Evolutionary conservation across 2,888 invertebrate species (phyloP).

Genomic region (Drosophila paucipuncta): DNA sequence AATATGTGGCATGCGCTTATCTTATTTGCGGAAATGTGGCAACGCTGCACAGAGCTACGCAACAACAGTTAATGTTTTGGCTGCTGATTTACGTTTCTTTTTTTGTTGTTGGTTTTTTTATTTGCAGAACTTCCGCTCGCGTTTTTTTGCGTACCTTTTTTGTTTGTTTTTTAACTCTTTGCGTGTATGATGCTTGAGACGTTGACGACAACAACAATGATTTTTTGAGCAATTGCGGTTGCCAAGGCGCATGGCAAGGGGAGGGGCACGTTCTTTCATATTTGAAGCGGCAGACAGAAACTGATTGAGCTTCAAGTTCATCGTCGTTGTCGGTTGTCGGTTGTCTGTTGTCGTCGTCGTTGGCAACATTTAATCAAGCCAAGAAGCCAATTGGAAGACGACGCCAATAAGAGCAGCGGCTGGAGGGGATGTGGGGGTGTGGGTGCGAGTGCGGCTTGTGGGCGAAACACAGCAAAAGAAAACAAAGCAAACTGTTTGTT

Average conservation of each 20-base stretch:
- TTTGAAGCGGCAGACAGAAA: constrained; percentile 41
- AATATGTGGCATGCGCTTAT: neutral
- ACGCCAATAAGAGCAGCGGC: constrained; percentile 39
- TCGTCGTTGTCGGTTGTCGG: constrained; percentile 12
- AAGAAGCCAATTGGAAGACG: constrained; percentile 76
- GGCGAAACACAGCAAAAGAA: constrained; percentile 1
- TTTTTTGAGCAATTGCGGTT: constrained; percentile 38
- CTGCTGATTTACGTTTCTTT: neutral
- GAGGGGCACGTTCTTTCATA: constrained; percentile 25
- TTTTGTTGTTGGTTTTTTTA: constrained; percentile 11
- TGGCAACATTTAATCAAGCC: constrained; percentile 80
- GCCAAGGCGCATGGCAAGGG: neutral
- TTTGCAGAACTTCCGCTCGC: constrained; percentile 45
- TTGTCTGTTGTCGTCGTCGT: constrained; percentile 54
- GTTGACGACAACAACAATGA: constrained; percentile 41
- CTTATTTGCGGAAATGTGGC: constrained; percentile 3
- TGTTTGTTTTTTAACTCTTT: constrained; percentile 9
- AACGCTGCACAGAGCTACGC: neutral
- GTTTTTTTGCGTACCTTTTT: constrained; percentile 25
- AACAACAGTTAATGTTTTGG: neutral
- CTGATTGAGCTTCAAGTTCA: constrained; percentile 66
- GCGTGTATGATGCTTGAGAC: constrained; percentile 51
- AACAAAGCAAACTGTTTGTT: constrained; percentile 54
- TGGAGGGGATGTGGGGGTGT: neutral
- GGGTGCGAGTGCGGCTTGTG: too few species aligned